Percentiles rank a stretch among this genome's conserved stretches.
Evolutionary conservation across 2,888 invertebrate species (phyloP).

Genomic region (Drosophila silvestris): DNA sequence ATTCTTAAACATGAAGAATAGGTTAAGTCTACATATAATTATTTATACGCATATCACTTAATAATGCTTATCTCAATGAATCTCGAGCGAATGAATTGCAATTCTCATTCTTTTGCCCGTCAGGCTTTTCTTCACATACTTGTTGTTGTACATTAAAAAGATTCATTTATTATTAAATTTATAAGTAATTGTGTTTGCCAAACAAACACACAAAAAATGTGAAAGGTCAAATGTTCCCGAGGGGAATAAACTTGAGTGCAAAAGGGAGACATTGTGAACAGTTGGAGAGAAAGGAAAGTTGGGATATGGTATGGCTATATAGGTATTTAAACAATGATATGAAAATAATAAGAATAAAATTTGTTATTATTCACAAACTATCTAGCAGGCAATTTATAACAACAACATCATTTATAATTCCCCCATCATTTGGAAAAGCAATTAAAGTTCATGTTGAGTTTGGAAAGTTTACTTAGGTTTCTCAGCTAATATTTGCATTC

Average conservation of each 20-base stretch:
- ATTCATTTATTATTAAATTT: not conserved
- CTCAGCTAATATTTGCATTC: not conserved
- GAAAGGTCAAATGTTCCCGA: not conserved
- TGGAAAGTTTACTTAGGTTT: not conserved
- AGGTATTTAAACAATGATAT: not conserved
- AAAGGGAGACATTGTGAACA: not conserved
- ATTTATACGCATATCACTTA: not conserved
- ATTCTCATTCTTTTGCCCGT: not conserved
- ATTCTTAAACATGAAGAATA: not conserved
- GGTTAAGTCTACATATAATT: conserved; percentile 6
- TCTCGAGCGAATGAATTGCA: conserved; percentile 8
- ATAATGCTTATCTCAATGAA: not conserved
- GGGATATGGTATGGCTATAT: not conserved
- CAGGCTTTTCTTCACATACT: not conserved
- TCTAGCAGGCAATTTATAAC: not conserved
- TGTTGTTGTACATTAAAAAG: not conserved
- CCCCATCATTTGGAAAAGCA: not conserved
- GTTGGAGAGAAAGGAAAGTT: not conserved
- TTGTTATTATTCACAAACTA: not conserved
- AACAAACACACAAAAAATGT: not conserved
- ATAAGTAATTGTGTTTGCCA: not conserved
- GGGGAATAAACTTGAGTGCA: not conserved
- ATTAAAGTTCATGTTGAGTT: not conserved
- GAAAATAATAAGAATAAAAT: not conserved
- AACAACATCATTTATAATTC: not conserved